These are phyloP conservation scores for Acanthococcus lagerstroemiae DNA, from an alignment of 2,888 invertebrate genomes.

Conservation along the genomic window DNA sequence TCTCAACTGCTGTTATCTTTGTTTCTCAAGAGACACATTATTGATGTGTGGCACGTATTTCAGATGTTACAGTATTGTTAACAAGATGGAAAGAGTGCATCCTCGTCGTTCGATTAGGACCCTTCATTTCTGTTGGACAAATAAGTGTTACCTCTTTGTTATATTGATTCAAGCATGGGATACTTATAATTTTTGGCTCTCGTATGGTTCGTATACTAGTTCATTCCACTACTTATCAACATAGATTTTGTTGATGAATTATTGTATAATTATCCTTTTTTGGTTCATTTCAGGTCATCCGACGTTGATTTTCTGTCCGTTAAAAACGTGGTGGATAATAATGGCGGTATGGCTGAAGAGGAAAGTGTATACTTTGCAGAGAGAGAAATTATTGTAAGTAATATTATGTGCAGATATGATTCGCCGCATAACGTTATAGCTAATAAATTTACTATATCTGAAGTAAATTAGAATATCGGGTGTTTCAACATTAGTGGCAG, in stretches of 20 bases:
- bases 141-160: slow-evolving; percentile 11
- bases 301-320: slow-evolving; percentile 64
- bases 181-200: slow-evolving; percentile 19
- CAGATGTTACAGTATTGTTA: slow-evolving; percentile 3
- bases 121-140: not conserved
- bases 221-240: not conserved
- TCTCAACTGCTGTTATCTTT: not conserved
- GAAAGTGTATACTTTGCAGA: not conserved
- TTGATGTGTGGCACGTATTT: not conserved
- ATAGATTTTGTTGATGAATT: too few relatives aligned
- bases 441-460: not conserved
- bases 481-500: too few relatives aligned
- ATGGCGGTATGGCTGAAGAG: slow-evolving; percentile 57
- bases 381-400: slow-evolving; percentile 7
- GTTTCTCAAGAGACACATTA: not conserved
- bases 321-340: slow-evolving; percentile 68
- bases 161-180: slow-evolving; percentile 5
- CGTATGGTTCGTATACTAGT: slow-evolving; percentile 7
- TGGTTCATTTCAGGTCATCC: slow-evolving; percentile 41
- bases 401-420: not conserved
- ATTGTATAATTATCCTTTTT: too few relatives aligned
- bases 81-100: not conserved
- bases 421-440: not conserved
- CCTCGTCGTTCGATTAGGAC: not conserved
- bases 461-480: too few relatives aligned